Percentiles rank a stretch among this genome's conserved stretches.
phyloP scores from a whole-genome alignment of 92 coral and sea anemone genomes.

The Porites cylindrica region DNA sequence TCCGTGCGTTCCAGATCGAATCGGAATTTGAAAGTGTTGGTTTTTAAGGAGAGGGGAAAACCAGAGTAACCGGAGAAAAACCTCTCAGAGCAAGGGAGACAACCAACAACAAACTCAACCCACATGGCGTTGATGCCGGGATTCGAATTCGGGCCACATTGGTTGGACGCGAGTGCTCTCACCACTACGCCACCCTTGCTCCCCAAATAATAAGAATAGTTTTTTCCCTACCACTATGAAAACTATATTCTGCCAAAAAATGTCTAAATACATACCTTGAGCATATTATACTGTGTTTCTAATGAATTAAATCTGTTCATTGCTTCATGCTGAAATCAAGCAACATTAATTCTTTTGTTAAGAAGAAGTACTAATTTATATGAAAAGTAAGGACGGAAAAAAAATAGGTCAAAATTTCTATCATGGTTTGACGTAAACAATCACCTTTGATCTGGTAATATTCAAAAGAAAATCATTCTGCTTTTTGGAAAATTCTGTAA shows the following conservation, averaged over 20 bases:
- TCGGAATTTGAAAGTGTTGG: no score
- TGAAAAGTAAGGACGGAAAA: not conserved
- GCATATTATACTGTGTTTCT: constrained; percentile 83
- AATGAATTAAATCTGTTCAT: constrained; percentile 86
- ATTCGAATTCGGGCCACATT: no score
- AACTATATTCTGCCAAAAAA: no score
- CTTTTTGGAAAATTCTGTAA: constrained; percentile 58
- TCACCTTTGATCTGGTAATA: constrained; percentile 78
- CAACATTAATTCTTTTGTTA: not conserved
- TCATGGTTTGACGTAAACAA: not conserved
- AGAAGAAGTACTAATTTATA: no score
- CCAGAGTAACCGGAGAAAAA: no score
- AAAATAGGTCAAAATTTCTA: not conserved
- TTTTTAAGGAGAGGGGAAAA: no score
- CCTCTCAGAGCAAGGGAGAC: no score
- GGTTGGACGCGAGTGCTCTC: no score
- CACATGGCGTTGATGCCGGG: no score
- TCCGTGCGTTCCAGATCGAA: no score
- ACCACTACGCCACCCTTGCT: no score
- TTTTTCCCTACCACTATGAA: not conserved
- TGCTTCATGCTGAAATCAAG: constrained; percentile 81
- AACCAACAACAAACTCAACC: no score
- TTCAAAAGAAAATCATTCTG: constrained; percentile 70
- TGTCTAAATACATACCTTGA: constrained; percentile 54
- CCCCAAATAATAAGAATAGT: not conserved